Percentiles rank a stretch among this genome's conserved stretches.
These are phyloP conservation scores for Bombylius major DNA, from an alignment of 2,888 invertebrate genomes.

Conservation along the genomic window DNA sequence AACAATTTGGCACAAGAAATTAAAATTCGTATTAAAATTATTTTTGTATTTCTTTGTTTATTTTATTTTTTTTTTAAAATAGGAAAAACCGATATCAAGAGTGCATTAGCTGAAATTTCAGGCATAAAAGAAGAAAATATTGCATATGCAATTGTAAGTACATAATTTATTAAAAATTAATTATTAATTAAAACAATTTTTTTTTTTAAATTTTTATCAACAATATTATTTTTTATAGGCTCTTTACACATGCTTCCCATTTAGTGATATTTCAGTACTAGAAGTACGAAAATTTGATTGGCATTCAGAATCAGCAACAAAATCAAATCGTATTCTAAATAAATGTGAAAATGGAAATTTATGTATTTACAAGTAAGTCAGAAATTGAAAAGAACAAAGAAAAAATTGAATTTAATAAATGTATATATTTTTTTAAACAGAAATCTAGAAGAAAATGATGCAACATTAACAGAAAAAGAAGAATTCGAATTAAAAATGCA, in stretches of 20 bases:
- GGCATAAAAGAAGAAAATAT: conserved; percentile 48
- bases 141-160: conserved; percentile 44
- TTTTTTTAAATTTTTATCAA: too few relatives aligned
- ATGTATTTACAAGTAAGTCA: conserved; percentile 51
- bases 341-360: conserved; percentile 49
- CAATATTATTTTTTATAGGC: background rate
- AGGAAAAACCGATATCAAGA: conserved; percentile 39
- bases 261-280: conserved; percentile 46
- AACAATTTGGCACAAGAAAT: too few relatives aligned
- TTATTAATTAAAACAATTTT: too few relatives aligned
- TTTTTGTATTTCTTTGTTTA: too few relatives aligned
- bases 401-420: conserved; percentile 33
- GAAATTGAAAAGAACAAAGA: conserved; percentile 36
- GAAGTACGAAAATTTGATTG: conserved; percentile 45
- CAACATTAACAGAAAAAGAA: conserved; percentile 42
- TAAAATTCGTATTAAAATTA: background rate
- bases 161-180: background rate
- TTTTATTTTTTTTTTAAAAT: conserved; percentile 2
- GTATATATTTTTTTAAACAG: too few relatives aligned
- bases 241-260: conserved; percentile 41
- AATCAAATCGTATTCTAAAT: conserved; percentile 44
- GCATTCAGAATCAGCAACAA: conserved; percentile 41
- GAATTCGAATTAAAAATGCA: conserved; percentile 46
- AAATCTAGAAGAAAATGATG: background rate
- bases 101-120: conserved; percentile 40